phyloP scores from a whole-genome alignment of 1,140 invertebrate genomes.

The Muscidifurax raptorellus region DNA sequence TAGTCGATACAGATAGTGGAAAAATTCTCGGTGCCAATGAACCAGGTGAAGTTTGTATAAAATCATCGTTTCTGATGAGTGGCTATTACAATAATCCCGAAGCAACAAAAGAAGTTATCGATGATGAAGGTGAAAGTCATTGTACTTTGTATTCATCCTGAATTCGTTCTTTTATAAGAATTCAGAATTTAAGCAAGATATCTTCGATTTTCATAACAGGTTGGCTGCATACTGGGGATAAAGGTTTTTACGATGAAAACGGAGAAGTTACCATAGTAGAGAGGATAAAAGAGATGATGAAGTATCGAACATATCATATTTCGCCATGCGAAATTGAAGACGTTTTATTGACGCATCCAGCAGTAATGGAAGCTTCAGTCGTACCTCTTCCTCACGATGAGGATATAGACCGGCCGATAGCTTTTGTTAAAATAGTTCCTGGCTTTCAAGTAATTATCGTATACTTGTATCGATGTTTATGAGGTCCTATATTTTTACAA shows the following conservation, averaged over 20 bases:
- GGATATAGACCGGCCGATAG: conserved; percentile 77
- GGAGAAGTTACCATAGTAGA: conserved; percentile 76
- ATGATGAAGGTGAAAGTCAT: background rate
- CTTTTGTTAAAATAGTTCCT: conserved; percentile 74
- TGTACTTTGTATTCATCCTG: too few relatives aligned
- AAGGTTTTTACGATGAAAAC: conserved; percentile 74
- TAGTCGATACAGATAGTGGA: background rate
- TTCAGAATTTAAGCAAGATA: background rate
- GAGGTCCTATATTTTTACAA: background rate
- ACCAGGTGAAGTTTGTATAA: background rate
- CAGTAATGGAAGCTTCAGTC: conserved; percentile 78
- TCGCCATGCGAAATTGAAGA: conserved; percentile 79
- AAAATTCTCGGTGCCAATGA: background rate
- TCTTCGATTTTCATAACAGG: conserved; percentile 58
- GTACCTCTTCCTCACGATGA: conserved; percentile 76
- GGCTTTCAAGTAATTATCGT: background rate
- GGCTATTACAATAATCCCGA: background rate
- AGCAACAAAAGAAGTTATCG: background rate
- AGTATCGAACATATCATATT: conserved; percentile 77
- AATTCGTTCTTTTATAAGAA: too few relatives aligned
- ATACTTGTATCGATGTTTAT: too few relatives aligned
- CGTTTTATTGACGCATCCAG: conserved; percentile 75
- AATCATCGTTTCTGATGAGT: background rate
- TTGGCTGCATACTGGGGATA: conserved; percentile 78
- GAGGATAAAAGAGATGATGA: conserved; percentile 79